phyloP scores from a whole-genome alignment of 2,113 vertebrate species.

The Callaeas wilsoni region DNA sequence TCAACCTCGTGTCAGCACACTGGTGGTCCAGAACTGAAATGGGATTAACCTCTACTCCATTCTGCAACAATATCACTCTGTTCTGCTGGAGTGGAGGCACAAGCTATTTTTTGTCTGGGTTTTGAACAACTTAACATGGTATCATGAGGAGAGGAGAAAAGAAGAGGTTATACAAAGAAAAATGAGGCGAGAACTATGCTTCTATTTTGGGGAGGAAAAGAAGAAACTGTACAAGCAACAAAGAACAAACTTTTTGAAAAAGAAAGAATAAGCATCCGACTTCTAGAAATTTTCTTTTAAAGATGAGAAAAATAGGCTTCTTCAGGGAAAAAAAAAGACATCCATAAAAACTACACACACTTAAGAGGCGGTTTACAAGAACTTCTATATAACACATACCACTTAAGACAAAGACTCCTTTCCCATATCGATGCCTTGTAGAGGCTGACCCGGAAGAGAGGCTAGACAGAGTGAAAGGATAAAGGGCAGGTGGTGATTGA shows the following conservation, averaged over 20 bases:
- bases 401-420: neutral
- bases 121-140: neutral
- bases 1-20: neutral
- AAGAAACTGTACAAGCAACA: neutral
- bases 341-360: neutral
- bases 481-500: too few relatives aligned
- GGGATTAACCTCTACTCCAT: neutral
- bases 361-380: neutral
- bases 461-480: too few relatives aligned
- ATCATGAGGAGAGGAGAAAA: neutral
- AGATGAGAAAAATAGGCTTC: neutral
- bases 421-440: too few relatives aligned
- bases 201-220: fast-evolving
- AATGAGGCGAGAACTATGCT: neutral
- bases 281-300: neutral
- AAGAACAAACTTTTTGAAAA: neutral
- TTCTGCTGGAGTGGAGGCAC: neutral
- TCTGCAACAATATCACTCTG: neutral
- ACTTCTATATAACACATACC: neutral
- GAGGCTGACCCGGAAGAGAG: too few relatives aligned
- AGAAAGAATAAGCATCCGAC: neutral
- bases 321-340: fast-evolving
- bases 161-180: neutral
- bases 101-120: neutral
- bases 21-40: neutral